Base-by-base conservation (phyloP, 2,888 invertebrate genomes). In the Linyphia triangularis region DNA sequence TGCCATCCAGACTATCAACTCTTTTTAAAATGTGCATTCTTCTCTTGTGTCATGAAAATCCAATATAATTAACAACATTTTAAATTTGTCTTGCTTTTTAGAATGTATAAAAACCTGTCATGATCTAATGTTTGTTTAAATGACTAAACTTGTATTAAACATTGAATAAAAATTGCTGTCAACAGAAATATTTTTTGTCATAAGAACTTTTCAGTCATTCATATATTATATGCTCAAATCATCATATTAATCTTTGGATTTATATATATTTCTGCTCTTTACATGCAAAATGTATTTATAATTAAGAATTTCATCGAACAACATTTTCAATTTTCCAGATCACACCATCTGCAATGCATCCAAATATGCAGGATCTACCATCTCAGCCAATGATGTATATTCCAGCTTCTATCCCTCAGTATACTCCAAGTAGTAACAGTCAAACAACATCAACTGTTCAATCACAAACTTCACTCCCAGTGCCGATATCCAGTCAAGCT, bases 321-420 rank as follows among this genome's bases (percentile, higher is more conserved):
- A 69, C 28, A 1, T 59, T 57, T 13, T 3, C 6, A 24, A 37
- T 59, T 13, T 43, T 13, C 28, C 61, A 61, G 72, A 26, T 72
- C 28, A 16, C 61, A 69, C 69, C 43, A 30, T 16, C 72, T 61
- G 16, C 61, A 10, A 40, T 28, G 26, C 72, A 63, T 43, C 72
- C 22, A 61, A 43, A 26, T 2, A 63, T 72, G 33, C 82, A 72
- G 16, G 37, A 72, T 61, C 40, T 72, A 22, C 40, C 59, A 9
- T 61, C 33, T 37, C 81, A 70, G 19, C 70, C 33, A 2, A 77
- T 77, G 61, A 77, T 77, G 77, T 77, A 63, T 26, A 30, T 59
- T n/a, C 63, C 69, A n/a, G n/a, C 61, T 9, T 10, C 82, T 57
- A 13, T 19, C 5, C 61, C 82, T 24, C 63, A 40, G 63, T 37